Conservation (phyloP, 2,888 invertebrate species). For the Lathronympha strigana region DNA sequence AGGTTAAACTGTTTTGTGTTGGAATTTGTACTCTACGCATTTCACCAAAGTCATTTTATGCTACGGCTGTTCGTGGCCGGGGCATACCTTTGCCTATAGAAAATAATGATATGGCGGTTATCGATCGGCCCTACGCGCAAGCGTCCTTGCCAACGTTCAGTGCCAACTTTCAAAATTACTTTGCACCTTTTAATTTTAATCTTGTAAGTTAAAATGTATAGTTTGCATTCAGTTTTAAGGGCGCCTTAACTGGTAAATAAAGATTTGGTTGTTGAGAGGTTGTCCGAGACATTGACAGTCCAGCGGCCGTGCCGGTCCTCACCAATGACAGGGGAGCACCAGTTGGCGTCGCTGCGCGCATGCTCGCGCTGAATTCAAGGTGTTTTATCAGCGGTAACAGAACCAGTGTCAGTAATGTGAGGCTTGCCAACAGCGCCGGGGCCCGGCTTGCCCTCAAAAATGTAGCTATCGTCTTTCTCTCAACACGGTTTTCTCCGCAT, state of each 20-base stretch:
- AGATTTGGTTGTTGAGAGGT: neutral
- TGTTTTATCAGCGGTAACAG: constrained; percentile 62
- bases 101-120: constrained; percentile 50
- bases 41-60: constrained; percentile 40
- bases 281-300: constrained; percentile 44
- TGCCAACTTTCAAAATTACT: constrained; percentile 39
- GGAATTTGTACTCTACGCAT: constrained; percentile 48
- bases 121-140: constrained; percentile 76
- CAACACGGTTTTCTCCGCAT: constrained; percentile 52
- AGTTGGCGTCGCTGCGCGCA: constrained; percentile 74
- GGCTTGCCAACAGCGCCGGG: constrained; percentile 64
- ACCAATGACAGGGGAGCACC: constrained; percentile 63
- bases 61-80: constrained; percentile 31
- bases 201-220: neutral
- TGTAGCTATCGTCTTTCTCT: constrained; percentile 54
- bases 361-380: constrained; percentile 57
- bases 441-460: constrained; percentile 65
- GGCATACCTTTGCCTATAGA: constrained; percentile 35
- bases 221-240: neutral
- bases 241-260: neutral
- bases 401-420: constrained; percentile 72
- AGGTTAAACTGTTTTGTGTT: constrained; percentile 29
- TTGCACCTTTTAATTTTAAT: constrained; percentile 12
- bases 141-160: constrained; percentile 57
- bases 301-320: constrained; percentile 48